These are phyloP conservation scores for Zeugodacus cucurbitae DNA, from an alignment of 1,140 invertebrate species.

Conservation along the genomic window DNA sequence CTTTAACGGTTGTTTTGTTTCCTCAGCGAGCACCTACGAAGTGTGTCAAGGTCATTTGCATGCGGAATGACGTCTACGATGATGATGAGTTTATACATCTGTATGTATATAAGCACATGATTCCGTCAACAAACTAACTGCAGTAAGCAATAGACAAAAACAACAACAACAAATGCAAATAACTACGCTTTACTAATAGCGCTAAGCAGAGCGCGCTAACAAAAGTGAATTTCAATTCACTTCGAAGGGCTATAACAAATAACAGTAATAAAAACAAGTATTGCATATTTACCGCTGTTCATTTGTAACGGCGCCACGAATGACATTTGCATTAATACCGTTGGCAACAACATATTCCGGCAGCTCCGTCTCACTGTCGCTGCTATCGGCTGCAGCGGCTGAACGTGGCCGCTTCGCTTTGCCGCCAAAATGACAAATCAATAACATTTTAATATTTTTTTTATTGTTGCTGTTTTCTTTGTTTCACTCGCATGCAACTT, in stretches of 20 bases:
- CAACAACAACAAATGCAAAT: neutral
- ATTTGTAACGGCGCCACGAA: neutral
- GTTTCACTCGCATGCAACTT: neutral
- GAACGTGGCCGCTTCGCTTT: slow-evolving; percentile 14
- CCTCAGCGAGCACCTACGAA: neutral
- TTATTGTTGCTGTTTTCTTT: neutral
- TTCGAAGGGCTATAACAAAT: neutral
- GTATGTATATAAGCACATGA: neutral
- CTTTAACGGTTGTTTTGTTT: neutral
- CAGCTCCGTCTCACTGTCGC: slow-evolving; percentile 8
- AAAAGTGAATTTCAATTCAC: neutral
- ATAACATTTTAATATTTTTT: neutral
- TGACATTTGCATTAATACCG: slow-evolving; percentile 1
- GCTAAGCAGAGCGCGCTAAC: neutral
- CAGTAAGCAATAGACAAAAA: neutral
- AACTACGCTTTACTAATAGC: neutral
- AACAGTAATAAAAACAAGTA: no score
- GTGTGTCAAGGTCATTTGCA: slow-evolving; percentile 24
- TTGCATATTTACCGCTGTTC: slow-evolving; percentile 23
- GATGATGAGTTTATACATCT: neutral
- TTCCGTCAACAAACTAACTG: neutral
- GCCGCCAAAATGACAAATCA: slow-evolving; percentile 30
- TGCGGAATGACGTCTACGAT: neutral
- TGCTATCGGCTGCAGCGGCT: neutral
- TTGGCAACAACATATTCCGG: neutral